Percentiles rank a stretch among this genome's conserved stretches.
Conservation (phyloP, 2,113 vertebrate species). For the Tamias sibiricus region DNA sequence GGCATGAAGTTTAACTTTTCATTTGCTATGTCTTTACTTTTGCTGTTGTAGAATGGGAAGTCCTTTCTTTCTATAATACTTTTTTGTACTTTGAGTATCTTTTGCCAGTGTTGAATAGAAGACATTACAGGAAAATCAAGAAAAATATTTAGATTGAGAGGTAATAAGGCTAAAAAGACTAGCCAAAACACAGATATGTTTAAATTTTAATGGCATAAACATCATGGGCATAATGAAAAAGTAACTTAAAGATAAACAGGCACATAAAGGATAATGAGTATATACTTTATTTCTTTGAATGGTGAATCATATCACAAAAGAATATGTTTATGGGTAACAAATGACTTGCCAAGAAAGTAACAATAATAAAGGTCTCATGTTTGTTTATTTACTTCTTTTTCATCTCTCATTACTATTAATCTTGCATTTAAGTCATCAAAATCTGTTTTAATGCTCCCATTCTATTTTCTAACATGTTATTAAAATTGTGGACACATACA, state of each 20-base stretch:
- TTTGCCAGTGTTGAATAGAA: neutral
- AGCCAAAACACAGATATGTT: neutral
- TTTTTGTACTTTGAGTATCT: neutral
- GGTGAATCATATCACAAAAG: neutral
- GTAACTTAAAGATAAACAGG: neutral
- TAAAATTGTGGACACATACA: neutral
- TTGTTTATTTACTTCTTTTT: neutral
- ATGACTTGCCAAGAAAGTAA: neutral
- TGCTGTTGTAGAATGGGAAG: neutral
- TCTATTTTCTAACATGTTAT: neutral
- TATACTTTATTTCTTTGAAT: neutral
- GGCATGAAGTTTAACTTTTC: slow-evolving; percentile 30
- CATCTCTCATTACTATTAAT: neutral
- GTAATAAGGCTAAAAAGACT: neutral
- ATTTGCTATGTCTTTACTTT: slow-evolving; percentile 16
- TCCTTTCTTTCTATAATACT: neutral
- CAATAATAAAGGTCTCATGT: neutral
- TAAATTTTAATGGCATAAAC: neutral
- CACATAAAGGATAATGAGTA: neutral
- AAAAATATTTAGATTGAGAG: neutral
- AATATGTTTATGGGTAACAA: neutral
- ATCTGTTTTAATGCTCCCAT: neutral
- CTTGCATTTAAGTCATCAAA: neutral
- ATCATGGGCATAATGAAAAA: neutral
- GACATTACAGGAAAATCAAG: neutral